A percentile compares a stretch with the other conserved stretches of the same genome.
These are phyloP conservation scores for Melanotaenia trifasciata DNA, from an alignment of 2,797 vertebrate genomes.

Conservation along the genomic window DNA sequence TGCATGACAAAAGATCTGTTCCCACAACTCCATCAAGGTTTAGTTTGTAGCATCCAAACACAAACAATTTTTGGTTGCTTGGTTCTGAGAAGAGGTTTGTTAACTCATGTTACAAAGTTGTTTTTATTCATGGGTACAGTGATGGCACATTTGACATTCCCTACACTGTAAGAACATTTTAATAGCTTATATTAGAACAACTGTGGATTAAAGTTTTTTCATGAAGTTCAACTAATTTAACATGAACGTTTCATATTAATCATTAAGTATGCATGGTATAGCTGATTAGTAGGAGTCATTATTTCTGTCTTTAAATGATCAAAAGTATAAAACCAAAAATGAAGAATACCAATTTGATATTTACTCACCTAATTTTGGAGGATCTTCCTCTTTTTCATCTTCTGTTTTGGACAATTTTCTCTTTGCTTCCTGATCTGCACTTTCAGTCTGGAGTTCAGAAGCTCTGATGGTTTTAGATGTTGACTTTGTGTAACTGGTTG, in stretches of 20 bases:
- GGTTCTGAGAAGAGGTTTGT: not conserved
- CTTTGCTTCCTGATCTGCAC: conserved; percentile 32
- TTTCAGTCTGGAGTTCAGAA: conserved; percentile 39
- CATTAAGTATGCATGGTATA: no score
- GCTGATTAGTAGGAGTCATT: not conserved
- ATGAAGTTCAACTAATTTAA: not conserved
- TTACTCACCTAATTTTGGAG: conserved; percentile 68
- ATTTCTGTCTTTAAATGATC: not conserved
- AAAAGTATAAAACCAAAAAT: not conserved
- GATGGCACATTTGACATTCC: not conserved
- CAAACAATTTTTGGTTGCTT: not conserved
- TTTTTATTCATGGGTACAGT: conserved; percentile 1
- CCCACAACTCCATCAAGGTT: not conserved
- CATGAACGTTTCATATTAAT: not conserved
- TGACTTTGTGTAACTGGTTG: conserved; percentile 30
- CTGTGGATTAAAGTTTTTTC: not conserved
- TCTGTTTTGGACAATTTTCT: conserved; percentile 13
- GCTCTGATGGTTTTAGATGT: conserved; percentile 26
- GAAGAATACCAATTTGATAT: not conserved
- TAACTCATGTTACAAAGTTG: not conserved
- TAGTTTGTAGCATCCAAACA: not conserved
- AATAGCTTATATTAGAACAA: not conserved
- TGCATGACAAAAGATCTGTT: not conserved
- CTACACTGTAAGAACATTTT: not conserved
- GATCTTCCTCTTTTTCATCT: conserved; percentile 40